Evolutionary conservation across 37 sponge, comb jelly and placozoan genomes (phyloP), one percentile per base, ranked within the genome.

Genomic region (Aplysina aerophoba): DNA sequence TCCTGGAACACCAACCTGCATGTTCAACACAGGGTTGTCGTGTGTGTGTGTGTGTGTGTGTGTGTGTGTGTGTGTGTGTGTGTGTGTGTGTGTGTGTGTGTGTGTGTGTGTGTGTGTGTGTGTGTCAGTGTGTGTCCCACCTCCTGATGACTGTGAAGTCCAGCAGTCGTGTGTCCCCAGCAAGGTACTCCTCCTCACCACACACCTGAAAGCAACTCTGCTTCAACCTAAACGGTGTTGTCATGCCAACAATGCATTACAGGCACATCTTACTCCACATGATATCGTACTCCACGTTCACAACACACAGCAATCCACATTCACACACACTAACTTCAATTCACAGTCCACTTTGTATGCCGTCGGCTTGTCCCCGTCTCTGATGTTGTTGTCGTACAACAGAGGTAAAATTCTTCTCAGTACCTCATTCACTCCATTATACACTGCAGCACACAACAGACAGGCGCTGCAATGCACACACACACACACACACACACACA

Each of bases 161-260:
- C 20, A 87, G 81, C 44, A 91, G 36, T 77, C 84, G 71, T 8
- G 22, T 38, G 37, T 60, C 25, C 22, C 92, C 92, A 74, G 67
- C 35, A 30, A 91, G 60, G 78, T 84, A 91, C 35, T 84, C 85
- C 54, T 81, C 77, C 53, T 88, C 88, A 40, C 92, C 92, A 74
- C 81, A 63, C 13, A 87, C 66, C 56, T 84, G 81, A 0, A 91
- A 75, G 11, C 78, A 75, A 24, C n/a, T 17, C 15, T 75, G 24
- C 24, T 75, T 75, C 12, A 30, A 15, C 54, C 78, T 75, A 40
- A 53, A 62, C 28, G 11, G 64, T 62, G 28, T 62, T 2, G 3
- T 2, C 28, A 62, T 14, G 28, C 11, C 24, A 27, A 11, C 59
- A 58, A 17, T 58, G 59, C 17, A 58, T 58, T 15, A 58, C 15